Percentiles rank a stretch among this genome's conserved stretches.
These are phyloP conservation scores for Drosophila nr. fundita DNA, from an alignment of 2,888 invertebrate genomes.

Conservation along the genomic window DNA sequence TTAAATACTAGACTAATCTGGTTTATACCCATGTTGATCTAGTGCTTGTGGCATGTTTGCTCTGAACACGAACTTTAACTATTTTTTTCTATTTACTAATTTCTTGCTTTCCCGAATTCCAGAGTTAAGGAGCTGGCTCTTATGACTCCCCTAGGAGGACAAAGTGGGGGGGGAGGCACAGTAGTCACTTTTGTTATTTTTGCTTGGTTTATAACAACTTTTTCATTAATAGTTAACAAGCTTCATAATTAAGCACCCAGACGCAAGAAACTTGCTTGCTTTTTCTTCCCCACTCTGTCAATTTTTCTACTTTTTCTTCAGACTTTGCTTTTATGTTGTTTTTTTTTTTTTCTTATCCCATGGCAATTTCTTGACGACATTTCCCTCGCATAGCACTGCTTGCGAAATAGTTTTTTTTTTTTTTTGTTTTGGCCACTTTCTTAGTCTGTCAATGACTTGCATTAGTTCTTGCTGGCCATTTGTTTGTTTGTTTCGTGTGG, in stretches of 20 bases:
- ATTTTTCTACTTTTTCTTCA: slow-evolving; percentile 12
- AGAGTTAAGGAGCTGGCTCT: slow-evolving; percentile 10
- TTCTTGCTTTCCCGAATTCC: slow-evolving; percentile 11
- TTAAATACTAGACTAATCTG: slow-evolving; percentile 4
- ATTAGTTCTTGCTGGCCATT: slow-evolving; percentile 43
- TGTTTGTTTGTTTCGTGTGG: slow-evolving; percentile 40
- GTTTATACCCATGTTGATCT: slow-evolving; percentile 17
- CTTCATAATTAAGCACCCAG: slow-evolving; percentile 75
- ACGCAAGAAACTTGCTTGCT: slow-evolving; percentile 47
- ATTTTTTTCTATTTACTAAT: neutral
- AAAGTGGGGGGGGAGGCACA: neutral
- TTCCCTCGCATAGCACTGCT: slow-evolving; percentile 27
- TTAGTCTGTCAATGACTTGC: slow-evolving; percentile 63
- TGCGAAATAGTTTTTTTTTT: slow-evolving; percentile 55
- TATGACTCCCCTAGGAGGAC: slow-evolving; percentile 7
- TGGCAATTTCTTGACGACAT: slow-evolving; percentile 39
- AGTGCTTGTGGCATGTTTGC: slow-evolving; percentile 12
- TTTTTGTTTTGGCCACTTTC: slow-evolving; percentile 26
- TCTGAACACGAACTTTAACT: neutral
- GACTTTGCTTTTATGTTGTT: slow-evolving; percentile 9
- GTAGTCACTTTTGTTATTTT: slow-evolving; percentile 29
- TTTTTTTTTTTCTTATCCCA: slow-evolving; percentile 36
- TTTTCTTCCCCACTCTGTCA: slow-evolving; percentile 5
- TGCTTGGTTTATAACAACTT: slow-evolving; percentile 66
- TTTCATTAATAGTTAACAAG: slow-evolving; percentile 81